Evolutionary conservation across 2,888 invertebrate species (phyloP).

Genomic region (Cephus runcator): DNA sequence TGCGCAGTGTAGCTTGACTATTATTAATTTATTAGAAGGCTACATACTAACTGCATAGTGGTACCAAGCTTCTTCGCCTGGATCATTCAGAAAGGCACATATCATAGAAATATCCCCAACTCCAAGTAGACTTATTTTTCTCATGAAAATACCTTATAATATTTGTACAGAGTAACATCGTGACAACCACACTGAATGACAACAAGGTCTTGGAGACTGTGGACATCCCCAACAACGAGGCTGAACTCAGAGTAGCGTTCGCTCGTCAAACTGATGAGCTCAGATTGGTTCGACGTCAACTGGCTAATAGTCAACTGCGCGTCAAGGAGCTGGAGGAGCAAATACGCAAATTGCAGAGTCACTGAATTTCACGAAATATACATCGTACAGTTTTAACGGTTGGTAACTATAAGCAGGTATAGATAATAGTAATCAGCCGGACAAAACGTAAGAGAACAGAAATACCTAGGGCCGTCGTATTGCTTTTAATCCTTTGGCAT

Average conservation of each 20-base stretch:
- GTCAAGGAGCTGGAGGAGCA: slow-evolving; percentile 86
- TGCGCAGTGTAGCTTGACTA: neutral
- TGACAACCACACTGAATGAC: slow-evolving; percentile 47
- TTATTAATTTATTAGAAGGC: neutral
- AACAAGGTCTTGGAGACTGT: slow-evolving; percentile 55
- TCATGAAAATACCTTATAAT: neutral
- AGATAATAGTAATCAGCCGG: neutral
- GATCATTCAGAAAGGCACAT: neutral
- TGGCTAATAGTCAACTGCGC: slow-evolving; percentile 81
- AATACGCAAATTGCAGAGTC: slow-evolving; percentile 71
- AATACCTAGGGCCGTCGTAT: neutral
- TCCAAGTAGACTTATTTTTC: neutral
- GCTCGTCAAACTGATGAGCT: slow-evolving; percentile 84
- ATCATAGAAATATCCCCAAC: neutral
- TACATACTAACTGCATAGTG: neutral
- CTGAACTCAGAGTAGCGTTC: slow-evolving; percentile 79
- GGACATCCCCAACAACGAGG: slow-evolving; percentile 60
- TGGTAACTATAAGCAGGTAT: neutral
- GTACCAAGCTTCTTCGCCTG: neutral
- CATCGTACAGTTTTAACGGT: neutral
- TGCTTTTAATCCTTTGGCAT: neutral
- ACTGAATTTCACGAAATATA: slow-evolving; percentile 22
- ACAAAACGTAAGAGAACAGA: neutral
- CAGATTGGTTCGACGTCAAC: slow-evolving; percentile 79
- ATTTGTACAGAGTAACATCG: slow-evolving; percentile 53